Conservation (phyloP, 2,797 vertebrate species). For the Sternarchorhynchus goeldii region DNA sequence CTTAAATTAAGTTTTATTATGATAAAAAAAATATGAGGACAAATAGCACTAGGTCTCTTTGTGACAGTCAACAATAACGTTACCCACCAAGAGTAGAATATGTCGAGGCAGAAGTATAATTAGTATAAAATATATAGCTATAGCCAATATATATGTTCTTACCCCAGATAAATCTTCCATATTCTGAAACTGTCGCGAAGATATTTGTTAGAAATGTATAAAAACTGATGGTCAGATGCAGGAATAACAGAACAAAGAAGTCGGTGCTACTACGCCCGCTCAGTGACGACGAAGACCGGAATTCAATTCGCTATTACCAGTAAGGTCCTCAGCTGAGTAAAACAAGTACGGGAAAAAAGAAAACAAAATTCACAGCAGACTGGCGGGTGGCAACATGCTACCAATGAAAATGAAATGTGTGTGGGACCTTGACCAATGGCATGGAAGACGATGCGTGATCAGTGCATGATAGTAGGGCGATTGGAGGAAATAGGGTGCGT, state of each 20-base stretch:
- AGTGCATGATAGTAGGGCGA: constrained; percentile 81
- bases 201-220: constrained; percentile 59
- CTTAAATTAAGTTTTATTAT: neutral
- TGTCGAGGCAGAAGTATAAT: neutral
- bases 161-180: constrained; percentile 72
- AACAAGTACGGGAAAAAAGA: constrained; percentile 75
- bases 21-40: neutral
- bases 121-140: constrained; percentile 23
- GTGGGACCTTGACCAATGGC: constrained; percentile 74
- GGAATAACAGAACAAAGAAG: constrained; percentile 74
- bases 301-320: constrained; percentile 68
- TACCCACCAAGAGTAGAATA: neutral
- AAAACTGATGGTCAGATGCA: constrained; percentile 59
- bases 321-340: constrained; percentile 79
- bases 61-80: neutral
- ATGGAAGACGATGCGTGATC: constrained; percentile 81
- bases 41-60: neutral
- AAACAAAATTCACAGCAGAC: constrained; percentile 82
- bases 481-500: constrained; percentile 82
- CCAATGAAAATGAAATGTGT: constrained; percentile 77
- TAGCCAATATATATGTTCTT: constrained; percentile 54
- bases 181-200: constrained; percentile 63
- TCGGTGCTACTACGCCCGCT: constrained; percentile 60
- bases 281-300: constrained; percentile 56
- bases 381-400: constrained; percentile 70